phyloP scores from a whole-genome alignment of 1,140 invertebrate genomes.

The Heliconius hermathena region DNA sequence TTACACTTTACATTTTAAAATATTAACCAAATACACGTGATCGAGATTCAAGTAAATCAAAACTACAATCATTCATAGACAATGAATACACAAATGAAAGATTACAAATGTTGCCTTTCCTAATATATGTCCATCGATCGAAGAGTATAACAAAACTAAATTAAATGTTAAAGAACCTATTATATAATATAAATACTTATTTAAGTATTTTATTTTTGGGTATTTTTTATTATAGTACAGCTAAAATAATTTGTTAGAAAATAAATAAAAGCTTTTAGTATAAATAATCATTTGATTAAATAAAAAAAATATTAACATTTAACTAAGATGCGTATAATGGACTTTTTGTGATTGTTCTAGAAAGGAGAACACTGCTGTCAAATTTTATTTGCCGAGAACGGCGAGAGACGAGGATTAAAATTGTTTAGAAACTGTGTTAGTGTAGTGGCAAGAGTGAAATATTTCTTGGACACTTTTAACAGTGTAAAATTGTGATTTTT shows the following conservation, averaged over 20 bases:
- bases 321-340: conserved; percentile 26
- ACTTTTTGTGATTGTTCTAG: conserved; percentile 60
- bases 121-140: not conserved
- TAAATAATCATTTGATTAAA: not conserved
- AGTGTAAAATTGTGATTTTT: conserved; percentile 42
- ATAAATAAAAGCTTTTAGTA: too few species aligned
- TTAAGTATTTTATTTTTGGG: too few species aligned
- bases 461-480: conserved; percentile 17
- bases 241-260: too few species aligned
- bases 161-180: too few species aligned
- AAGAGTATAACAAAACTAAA: not conserved
- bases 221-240: too few species aligned
- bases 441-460: conserved; percentile 47
- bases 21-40: conserved; percentile 12
- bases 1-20: conserved; percentile 11
- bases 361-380: conserved; percentile 53
- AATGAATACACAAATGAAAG: not conserved
- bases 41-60: conserved; percentile 5
- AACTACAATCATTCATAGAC: not conserved
- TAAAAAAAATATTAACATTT: not conserved
- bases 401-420: conserved; percentile 27
- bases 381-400: conserved; percentile 48
- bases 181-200: too few species aligned
- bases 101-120: not conserved
- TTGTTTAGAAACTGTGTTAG: conserved; percentile 46